Base-by-base conservation (phyloP, 2,113 vertebrate species). In the Periophthalmus modestus region DNA sequence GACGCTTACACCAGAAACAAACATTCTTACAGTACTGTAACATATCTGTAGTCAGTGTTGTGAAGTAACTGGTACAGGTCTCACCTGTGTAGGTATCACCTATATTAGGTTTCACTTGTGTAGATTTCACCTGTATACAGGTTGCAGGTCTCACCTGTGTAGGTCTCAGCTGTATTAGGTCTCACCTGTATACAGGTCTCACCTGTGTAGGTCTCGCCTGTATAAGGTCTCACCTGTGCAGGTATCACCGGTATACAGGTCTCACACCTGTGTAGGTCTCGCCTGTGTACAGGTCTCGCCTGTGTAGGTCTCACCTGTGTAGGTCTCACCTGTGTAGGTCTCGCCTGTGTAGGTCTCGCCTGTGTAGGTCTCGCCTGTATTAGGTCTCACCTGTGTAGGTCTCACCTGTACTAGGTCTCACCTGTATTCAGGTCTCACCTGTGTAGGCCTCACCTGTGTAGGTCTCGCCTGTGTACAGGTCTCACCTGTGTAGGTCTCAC, bases 251-350 rank as follows among this genome's bases (percentile, higher is more conserved):
- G 96, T 96, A 88, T 97, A 99, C 79, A 96, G 96, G 92, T 98
- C 96, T 46, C 46, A 14, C 11, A 47, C 36, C 36, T 39, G 36
- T 39, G 7, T 16, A 0, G 0, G 16, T 9, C 5, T 50, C 82
- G 98, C 98, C 97, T 96, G 96, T 96, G 88, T 97, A 99, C 79
- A 96, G 96, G 92, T 98, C 96, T n/a, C n/a, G n/a, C n/a, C n/a
- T n/a, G n/a, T n/a, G n/a, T n/a, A 46, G 43, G 43, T 46, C 46
- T 47, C 11, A 47, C 36, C 36, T 39, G 36, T 39, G 7, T 16
- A 0, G 0, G 16, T 9, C 5, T 50, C 82, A 98, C 98, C 97
- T 96, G 96, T 96, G 88, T 97, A 99, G 43, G 43, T 46, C 46
- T 47, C 11, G 14, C 36, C 36, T 39, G 36, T 39, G 7, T 16